phyloP scores from a whole-genome alignment of 2,888 invertebrate species.

The Tiliacea citrago region DNA sequence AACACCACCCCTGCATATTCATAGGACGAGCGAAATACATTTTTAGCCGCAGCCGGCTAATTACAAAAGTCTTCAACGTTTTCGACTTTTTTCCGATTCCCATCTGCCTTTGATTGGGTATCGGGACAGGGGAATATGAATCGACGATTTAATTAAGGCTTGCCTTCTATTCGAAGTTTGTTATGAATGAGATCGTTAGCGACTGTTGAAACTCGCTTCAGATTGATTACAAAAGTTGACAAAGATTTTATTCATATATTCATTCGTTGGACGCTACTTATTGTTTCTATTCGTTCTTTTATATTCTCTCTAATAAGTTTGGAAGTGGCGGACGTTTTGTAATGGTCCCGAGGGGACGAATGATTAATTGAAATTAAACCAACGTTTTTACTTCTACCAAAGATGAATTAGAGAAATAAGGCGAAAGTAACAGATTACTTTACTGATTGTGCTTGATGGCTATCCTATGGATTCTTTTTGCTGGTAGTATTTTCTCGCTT shows the following conservation, averaged over 20 bases:
- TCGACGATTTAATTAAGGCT: constrained; percentile 76
- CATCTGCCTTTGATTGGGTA: constrained; percentile 70
- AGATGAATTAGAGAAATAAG: constrained; percentile 63
- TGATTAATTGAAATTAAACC: constrained; percentile 65
- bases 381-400: constrained; percentile 60
- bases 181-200: constrained; percentile 69
- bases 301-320: constrained; percentile 66
- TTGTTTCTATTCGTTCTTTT: constrained; percentile 65
- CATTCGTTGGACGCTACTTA: constrained; percentile 65
- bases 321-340: constrained; percentile 62
- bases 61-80: constrained; percentile 76
- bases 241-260: constrained; percentile 71
- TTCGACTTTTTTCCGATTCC: constrained; percentile 72
- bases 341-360: constrained; percentile 55
- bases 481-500: constrained; percentile 39
- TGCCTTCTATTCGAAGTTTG: constrained; percentile 65
- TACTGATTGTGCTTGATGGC: constrained; percentile 50
- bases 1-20: constrained; percentile 71
- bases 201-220: constrained; percentile 61
- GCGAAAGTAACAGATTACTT: constrained; percentile 57
- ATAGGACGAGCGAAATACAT: constrained; percentile 67
- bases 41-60: constrained; percentile 68
- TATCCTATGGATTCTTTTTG: constrained; percentile 61
- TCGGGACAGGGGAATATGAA: constrained; percentile 76
- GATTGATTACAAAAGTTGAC: constrained; percentile 70